Evolutionary conservation across 1,140 invertebrate genomes (phyloP).

Genomic region (Lanistes nyassanus): DNA sequence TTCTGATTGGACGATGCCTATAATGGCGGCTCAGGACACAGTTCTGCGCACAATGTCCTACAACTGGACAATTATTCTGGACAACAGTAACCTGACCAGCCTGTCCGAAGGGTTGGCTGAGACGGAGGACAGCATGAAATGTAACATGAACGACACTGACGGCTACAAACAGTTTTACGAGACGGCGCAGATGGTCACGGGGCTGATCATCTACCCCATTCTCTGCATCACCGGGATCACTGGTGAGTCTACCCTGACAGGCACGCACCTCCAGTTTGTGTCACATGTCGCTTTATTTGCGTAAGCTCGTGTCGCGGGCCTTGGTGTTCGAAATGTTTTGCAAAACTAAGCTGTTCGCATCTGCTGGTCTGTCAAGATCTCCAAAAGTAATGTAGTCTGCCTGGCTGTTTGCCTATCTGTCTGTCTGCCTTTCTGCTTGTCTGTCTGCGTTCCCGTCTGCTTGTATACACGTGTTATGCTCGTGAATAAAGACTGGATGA

Average conservation of each 20-base stretch:
- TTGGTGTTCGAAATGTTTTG: no score
- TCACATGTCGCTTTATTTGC: no score
- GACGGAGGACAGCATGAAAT: conserved; percentile 2
- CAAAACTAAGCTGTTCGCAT: no score
- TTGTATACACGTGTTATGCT: background rate
- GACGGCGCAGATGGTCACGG: conserved; percentile 62
- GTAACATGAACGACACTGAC: conserved; percentile 32
- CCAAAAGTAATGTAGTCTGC: background rate
- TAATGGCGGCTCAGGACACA: background rate
- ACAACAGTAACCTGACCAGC: background rate
- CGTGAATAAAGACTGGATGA: no score
- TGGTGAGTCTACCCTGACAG: conserved; percentile 47
- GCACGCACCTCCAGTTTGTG: no score
- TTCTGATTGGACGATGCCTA: background rate
- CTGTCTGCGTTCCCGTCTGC: background rate
- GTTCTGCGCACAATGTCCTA: background rate
- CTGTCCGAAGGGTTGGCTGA: background rate
- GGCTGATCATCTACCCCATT: conserved; percentile 75
- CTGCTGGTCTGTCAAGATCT: no score
- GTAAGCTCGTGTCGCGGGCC: no score
- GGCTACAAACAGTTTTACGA: conserved; percentile 56
- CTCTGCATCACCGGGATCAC: conserved; percentile 78
- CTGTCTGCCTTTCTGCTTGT: background rate
- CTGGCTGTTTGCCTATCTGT: background rate
- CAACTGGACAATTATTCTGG: background rate